These are phyloP conservation scores for Autographa pulchrina DNA, from an alignment of 2,888 invertebrate genomes.

Conservation along the genomic window DNA sequence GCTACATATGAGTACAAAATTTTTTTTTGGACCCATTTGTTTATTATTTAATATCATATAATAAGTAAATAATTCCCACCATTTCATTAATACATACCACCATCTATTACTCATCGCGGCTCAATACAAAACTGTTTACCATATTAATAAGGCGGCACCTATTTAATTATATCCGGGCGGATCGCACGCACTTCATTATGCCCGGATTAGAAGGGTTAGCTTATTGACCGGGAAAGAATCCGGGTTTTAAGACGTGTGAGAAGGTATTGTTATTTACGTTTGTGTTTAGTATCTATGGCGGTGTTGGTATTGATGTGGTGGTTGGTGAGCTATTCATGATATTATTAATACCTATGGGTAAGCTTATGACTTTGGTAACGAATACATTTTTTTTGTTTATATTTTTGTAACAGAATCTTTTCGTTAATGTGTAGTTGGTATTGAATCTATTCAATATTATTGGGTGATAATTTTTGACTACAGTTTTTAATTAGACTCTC, in stretches of 20 bases:
- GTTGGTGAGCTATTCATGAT: neutral
- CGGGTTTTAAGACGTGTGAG: constrained; percentile 53
- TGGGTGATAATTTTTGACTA: too few relatives aligned
- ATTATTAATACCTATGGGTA: neutral
- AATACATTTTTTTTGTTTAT: too few relatives aligned
- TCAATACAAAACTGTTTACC: constrained; percentile 54
- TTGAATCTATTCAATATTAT: too few relatives aligned
- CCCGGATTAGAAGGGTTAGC: constrained; percentile 81
- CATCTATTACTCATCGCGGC: constrained; percentile 44
- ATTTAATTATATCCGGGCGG: constrained; percentile 69
- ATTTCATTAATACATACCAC: neutral
- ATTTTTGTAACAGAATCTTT: too few relatives aligned
- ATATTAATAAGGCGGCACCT: constrained; percentile 61
- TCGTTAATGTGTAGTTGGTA: too few relatives aligned
- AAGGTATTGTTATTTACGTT: constrained; percentile 46
- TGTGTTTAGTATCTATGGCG: constrained; percentile 18
- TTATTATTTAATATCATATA: too few relatives aligned
- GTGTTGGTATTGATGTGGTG: neutral
- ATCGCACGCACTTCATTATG: constrained; percentile 78
- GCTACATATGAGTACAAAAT: too few relatives aligned
- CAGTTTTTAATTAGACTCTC: too few relatives aligned
- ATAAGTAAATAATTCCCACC: too few relatives aligned
- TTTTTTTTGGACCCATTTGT: too few relatives aligned
- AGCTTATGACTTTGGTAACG: too few relatives aligned
- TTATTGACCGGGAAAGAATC: constrained; percentile 70